Evolutionary conservation across 2,113 vertebrate species (phyloP).

Genomic region (Hyperopisus bebe): DNA sequence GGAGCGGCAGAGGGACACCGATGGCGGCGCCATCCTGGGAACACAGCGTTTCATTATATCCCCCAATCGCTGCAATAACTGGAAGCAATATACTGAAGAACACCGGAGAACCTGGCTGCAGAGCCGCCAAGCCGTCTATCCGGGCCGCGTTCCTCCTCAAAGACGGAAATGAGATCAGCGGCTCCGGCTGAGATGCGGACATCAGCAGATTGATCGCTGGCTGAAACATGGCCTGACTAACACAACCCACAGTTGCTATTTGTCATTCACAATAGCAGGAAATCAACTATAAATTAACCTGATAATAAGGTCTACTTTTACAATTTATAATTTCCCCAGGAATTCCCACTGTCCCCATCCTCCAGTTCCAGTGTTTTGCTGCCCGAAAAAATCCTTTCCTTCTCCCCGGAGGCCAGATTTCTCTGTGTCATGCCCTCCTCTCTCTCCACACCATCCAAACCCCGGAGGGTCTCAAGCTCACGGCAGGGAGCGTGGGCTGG

Average conservation of each 20-base stretch:
- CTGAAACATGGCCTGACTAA: not conserved
- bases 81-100: not conserved
- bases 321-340: not conserved
- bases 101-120: not conserved
- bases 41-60: not conserved
- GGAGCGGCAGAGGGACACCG: not conserved
- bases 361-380: not conserved
- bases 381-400: not conserved
- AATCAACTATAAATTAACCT: not conserved
- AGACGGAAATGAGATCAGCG: not conserved
- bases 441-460: not conserved
- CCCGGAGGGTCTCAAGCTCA: not conserved
- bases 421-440: not conserved
- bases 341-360: not conserved
- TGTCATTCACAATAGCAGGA: not conserved
- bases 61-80: not conserved
- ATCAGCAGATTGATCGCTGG: not conserved
- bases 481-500: not conserved
- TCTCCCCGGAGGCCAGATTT: not conserved
- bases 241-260: not conserved
- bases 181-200: not conserved
- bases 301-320: not conserved
- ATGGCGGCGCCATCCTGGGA: not conserved
- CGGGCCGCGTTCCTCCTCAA: not conserved
- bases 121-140: not conserved